phyloP scores from a whole-genome alignment of 2,797 vertebrate genomes.

The Poeciliopsis infans region DNA sequence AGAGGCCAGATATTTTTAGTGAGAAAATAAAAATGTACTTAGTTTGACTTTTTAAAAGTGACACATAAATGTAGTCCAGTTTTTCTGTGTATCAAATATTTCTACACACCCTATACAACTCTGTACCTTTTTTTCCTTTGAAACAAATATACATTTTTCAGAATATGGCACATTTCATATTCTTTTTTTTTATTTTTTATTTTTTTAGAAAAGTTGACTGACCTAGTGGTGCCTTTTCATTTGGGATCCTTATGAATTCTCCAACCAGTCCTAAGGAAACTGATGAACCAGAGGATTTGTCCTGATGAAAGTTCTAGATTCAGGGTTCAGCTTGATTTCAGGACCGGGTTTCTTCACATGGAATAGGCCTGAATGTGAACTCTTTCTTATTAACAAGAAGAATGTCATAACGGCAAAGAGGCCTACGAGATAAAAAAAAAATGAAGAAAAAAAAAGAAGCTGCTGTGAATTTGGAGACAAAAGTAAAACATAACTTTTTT shows the following conservation, averaged over 20 bases:
- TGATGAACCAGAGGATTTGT: not conserved
- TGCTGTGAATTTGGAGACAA: not conserved
- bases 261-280: not conserved
- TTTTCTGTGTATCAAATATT: not conserved
- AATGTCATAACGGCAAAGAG: constrained; percentile 81
- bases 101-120: not conserved
- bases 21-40: not conserved
- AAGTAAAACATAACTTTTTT: not conserved
- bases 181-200: too few species aligned
- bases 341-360: constrained; percentile 77
- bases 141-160: not conserved
- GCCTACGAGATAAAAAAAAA: constrained; percentile 49
- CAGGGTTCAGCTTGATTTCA: constrained; percentile 43
- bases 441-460: not conserved
- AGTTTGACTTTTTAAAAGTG: not conserved
- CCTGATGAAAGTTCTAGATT: not conserved
- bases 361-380: constrained; percentile 72
- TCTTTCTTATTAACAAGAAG: constrained; percentile 71
- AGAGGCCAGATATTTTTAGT: not conserved
- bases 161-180: not conserved
- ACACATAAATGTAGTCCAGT: not conserved
- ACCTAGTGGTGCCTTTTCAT: not conserved
- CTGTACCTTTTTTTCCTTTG: not conserved
- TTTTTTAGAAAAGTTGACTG: not conserved
- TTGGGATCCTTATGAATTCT: not conserved